These are phyloP conservation scores for Tylochromis polylepis DNA, from an alignment of 2,113 vertebrate genomes.

Conservation along the genomic window DNA sequence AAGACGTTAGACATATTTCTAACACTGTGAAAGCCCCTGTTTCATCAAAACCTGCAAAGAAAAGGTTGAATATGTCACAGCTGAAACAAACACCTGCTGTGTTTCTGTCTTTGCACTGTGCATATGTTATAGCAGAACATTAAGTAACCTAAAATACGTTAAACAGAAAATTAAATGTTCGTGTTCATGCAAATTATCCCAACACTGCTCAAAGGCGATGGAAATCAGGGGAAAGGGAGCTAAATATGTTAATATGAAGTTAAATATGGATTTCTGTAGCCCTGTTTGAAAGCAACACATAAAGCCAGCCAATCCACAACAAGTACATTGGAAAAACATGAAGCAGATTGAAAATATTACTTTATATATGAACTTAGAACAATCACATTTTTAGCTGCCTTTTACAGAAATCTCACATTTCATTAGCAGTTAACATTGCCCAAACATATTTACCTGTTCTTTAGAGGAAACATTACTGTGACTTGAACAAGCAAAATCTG, in stretches of 20 bases:
- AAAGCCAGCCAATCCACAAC: neutral
- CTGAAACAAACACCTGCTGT: neutral
- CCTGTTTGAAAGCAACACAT: neutral
- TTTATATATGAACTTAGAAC: neutral
- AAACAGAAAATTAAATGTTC: neutral
- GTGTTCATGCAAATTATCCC: neutral
- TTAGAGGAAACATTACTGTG: constrained; percentile 9
- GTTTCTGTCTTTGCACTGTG: neutral
- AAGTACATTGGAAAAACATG: neutral
- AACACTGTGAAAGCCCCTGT: neutral
- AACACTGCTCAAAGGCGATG: neutral
- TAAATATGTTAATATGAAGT: neutral
- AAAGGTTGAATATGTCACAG: neutral
- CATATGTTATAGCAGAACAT: neutral
- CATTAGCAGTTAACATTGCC: neutral
- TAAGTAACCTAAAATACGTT: neutral
- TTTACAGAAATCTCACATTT: neutral
- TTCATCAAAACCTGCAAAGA: neutral
- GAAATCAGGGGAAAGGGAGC: neutral
- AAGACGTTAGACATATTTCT: neutral
- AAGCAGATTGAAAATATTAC: neutral
- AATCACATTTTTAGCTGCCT: neutral
- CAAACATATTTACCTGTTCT: constrained; percentile 22
- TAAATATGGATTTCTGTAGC: neutral
- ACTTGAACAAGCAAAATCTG: neutral